Evolutionary conservation across 2,888 invertebrate species (phyloP), one percentile per base, ranked within the genome.

Genomic region (Chymomyza fuscimana): DNA sequence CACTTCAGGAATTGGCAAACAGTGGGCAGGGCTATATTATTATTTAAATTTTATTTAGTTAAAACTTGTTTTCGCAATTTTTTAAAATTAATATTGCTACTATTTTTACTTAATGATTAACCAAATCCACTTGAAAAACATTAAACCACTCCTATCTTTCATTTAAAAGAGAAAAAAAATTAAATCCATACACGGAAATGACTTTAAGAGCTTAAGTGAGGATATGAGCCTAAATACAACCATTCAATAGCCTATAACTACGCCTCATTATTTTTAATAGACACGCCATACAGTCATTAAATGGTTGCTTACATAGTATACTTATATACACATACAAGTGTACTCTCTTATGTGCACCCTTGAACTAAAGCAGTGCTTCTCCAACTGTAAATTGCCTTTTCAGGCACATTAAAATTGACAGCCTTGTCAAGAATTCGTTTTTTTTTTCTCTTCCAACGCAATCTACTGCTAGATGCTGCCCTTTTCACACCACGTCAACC

Each of bases 261-360:
- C 52, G 85, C 69, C 70, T 87, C 87, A 85, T 87, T 82, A 87
- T 87, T 82, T 84, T 86, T 84, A 80, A 84, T 80, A 51, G 80
- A n/a, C 54, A 54, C 54, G 54, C 54, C 15, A 19, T 16, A n/a
- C 0, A 3, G 54, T 22, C 54, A 54, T 54, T 54, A 52, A n/a
- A 6, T 58, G 51, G 46, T 51, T 66, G 19, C 52, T 25, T 9
- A n/a, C 54, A 59, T 46, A 22, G 50, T 59, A 64, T 74, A 71
- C 66, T 67, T 70, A 74, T 61, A 65, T 67, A 40, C 40, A 19
- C 66, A 70, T 74, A 52, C 70, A 66, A 69, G 64, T 73, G 70
- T 32, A 74, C 75, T 65, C 71, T 65, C 56, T 74, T 73, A 65
- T 52, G 50, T 22, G 52, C 36, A 63, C 46, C n/a, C 40, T 58